A percentile compares a stretch with the other conserved stretches of the same genome.
phyloP scores from a whole-genome alignment of 64 coral and sea anemone species.

The Dendrophyllia cribrosa region DNA sequence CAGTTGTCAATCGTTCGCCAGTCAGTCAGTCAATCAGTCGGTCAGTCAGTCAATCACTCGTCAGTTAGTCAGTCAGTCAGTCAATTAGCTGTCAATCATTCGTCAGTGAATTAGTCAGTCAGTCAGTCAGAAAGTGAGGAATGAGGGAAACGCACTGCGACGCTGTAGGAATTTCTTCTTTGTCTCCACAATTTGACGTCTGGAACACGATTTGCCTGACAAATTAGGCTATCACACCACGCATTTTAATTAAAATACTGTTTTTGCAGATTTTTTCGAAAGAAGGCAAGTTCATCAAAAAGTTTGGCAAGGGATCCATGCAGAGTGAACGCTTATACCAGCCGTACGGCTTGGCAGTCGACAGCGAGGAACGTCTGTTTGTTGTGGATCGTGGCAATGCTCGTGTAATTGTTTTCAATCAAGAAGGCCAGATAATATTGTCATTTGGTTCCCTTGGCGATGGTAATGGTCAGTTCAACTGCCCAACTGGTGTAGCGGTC shows the following conservation, averaged over 20 bases:
- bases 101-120: too few relatives aligned
- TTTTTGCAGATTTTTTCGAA: constrained; percentile 71
- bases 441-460: constrained; percentile 86
- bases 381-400: constrained; percentile 90
- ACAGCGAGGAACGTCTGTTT: constrained; percentile 67
- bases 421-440: constrained; percentile 46
- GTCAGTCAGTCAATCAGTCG: too few relatives aligned
- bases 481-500: constrained; percentile 75
- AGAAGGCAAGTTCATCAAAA: constrained; percentile 72
- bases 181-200: too few relatives aligned
- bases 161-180: too few relatives aligned
- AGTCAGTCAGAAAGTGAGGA: too few relatives aligned
- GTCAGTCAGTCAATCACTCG: too few relatives aligned
- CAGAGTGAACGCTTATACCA: constrained; percentile 58
- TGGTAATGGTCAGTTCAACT: constrained; percentile 83
- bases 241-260: neutral
- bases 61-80: too few relatives aligned
- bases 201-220: too few relatives aligned
- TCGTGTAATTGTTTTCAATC: constrained; percentile 79
- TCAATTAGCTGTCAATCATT: too few relatives aligned
- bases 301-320: constrained; percentile 43
- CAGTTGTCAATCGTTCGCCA: too few relatives aligned
- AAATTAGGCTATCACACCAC: too few relatives aligned
- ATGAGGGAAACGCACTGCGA: too few relatives aligned
- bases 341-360: constrained; percentile 81